phyloP scores from a whole-genome alignment of 2,888 invertebrate species.

The Hypomecis punctinalis region DNA sequence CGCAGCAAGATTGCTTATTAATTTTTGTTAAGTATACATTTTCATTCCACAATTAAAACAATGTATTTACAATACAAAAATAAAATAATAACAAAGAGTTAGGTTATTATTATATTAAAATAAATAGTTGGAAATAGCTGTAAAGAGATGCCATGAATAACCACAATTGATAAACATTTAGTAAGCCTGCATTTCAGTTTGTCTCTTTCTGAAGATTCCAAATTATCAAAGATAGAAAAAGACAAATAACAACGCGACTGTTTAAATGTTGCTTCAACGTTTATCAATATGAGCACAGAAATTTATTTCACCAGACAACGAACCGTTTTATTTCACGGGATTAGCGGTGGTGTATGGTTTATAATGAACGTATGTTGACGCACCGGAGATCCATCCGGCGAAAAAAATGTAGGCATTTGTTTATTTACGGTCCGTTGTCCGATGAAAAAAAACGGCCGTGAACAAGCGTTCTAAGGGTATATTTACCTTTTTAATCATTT shows the following conservation, averaged over 20 bases:
- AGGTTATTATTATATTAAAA: background rate
- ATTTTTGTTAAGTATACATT: slow-evolving; percentile 1
- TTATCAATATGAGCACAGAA: too few relatives aligned
- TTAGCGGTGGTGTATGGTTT: too few relatives aligned
- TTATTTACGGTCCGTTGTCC: too few relatives aligned
- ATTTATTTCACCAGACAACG: too few relatives aligned
- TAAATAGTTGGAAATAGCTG: background rate
- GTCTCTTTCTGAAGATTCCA: background rate
- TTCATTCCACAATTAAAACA: background rate
- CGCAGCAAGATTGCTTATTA: background rate
- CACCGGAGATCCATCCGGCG: too few relatives aligned
- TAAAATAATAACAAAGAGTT: slow-evolving; percentile 1
- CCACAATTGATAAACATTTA: too few relatives aligned
- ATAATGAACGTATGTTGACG: too few relatives aligned
- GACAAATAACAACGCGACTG: background rate
- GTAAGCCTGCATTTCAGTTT: background rate
- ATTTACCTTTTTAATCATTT: background rate
- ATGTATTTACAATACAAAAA: background rate
- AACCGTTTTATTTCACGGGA: too few relatives aligned
- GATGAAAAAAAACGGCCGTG: too few relatives aligned
- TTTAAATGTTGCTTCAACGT: background rate
- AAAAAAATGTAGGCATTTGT: too few relatives aligned
- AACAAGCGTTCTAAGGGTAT: too few relatives aligned
- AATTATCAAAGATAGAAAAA: background rate
- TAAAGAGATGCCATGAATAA: too few relatives aligned